Percentiles rank a stretch among this genome's conserved stretches.
Evolutionary conservation across 2,888 invertebrate species (phyloP).

Genomic region (Perizoma flavofasciatum): DNA sequence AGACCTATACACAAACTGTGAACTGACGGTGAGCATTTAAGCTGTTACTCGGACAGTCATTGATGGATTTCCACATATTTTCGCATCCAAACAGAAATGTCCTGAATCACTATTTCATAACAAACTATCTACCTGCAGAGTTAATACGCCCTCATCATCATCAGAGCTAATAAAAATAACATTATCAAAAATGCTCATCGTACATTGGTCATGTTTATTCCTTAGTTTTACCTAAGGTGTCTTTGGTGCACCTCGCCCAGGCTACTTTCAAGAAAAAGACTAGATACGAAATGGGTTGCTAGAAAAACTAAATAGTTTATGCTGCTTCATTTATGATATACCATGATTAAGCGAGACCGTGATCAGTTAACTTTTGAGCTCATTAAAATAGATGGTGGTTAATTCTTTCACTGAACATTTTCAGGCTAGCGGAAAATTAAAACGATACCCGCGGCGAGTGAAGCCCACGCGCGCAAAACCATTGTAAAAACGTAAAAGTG

Average conservation of each 20-base stretch:
- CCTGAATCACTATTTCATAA: too few species aligned
- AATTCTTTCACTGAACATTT: constrained; percentile 78
- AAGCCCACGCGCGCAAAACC: constrained; percentile 37
- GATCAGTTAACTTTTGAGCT: constrained; percentile 81
- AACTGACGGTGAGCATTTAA: not conserved
- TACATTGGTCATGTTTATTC: too few species aligned
- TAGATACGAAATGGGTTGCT: constrained; percentile 5
- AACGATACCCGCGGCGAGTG: constrained; percentile 74
- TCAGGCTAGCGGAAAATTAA: constrained; percentile 80
- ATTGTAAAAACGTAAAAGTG: constrained; percentile 67
- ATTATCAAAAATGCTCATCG: too few species aligned
- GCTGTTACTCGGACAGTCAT: not conserved
- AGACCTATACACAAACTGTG: too few species aligned
- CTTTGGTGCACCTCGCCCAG: too few species aligned
- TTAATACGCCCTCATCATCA: too few species aligned
- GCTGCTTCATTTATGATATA: constrained; percentile 40
- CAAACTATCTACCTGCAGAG: too few species aligned
- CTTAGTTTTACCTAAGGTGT: too few species aligned
- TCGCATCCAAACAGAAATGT: not conserved
- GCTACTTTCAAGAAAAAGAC: too few species aligned
- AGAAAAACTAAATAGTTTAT: constrained; percentile 23
- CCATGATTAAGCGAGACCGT: constrained; percentile 48
- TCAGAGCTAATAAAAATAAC: too few species aligned
- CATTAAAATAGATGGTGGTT: constrained; percentile 82
- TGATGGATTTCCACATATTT: constrained; percentile 6